Conservation (phyloP, 2,797 vertebrate species). For the Hydrolagus colliei region DNA sequence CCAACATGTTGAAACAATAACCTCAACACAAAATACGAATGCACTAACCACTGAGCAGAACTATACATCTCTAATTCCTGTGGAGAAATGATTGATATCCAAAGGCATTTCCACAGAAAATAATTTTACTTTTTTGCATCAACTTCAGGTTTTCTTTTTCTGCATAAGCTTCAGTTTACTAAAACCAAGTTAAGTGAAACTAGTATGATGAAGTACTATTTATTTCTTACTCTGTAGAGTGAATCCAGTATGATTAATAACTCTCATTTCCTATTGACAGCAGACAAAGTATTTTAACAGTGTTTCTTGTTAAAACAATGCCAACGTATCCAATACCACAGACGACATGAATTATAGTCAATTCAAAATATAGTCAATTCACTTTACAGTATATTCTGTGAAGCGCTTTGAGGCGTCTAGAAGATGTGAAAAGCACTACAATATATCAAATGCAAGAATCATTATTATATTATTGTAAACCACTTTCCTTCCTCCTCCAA, state of each 20-base stretch:
- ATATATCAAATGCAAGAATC: too few species aligned
- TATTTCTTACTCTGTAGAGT: neutral
- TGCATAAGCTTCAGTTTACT: neutral
- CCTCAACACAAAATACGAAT: neutral
- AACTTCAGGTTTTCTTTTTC: neutral
- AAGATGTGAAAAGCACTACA: too few species aligned
- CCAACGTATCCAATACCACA: neutral
- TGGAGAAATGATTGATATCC: neutral
- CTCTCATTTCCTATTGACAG: neutral
- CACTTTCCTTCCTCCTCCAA: neutral
- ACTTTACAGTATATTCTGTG: too few species aligned
- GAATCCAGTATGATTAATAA: too few species aligned
- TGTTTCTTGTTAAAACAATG: constrained; percentile 5
- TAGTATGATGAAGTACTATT: neutral
- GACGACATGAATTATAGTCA: neutral
- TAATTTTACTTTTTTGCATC: too few species aligned
- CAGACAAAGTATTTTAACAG: neutral
- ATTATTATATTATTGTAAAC: neutral
- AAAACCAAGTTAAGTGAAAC: neutral
- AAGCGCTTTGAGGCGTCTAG: too few species aligned
- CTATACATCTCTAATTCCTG: neutral
- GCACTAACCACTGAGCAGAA: neutral
- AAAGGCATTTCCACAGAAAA: neutral
- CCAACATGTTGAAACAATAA: neutral
- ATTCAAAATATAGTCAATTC: too few species aligned